Conservation (phyloP, 2,113 vertebrate genomes). For the Gadus macrocephalus region DNA sequence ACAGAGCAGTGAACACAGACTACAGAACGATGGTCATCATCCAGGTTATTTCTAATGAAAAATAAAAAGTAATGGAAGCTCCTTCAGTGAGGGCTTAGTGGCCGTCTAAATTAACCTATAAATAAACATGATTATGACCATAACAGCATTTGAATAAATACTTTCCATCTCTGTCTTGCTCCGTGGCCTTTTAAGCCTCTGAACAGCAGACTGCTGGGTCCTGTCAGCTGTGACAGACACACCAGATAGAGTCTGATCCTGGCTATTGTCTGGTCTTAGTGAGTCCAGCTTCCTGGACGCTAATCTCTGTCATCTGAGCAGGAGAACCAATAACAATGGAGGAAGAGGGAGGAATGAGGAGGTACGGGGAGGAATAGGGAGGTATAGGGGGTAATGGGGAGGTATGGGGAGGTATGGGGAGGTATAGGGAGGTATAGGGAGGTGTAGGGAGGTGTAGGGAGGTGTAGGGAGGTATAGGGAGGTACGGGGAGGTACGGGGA, state of each 20-base stretch:
- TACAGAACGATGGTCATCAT: too few relatives aligned
- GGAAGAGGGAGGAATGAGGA: constrained; percentile 47
- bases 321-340: constrained; percentile 66
- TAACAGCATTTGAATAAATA: too few relatives aligned
- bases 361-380: constrained; percentile 42
- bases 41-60: too few relatives aligned
- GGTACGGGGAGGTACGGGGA: too few relatives aligned
- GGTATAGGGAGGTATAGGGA: too few relatives aligned
- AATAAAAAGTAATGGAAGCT: too few relatives aligned
- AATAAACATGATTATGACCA: too few relatives aligned
- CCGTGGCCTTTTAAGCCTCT: neutral
- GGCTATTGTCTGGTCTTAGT: constrained; percentile 63
- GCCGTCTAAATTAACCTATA: too few relatives aligned
- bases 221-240: constrained; percentile 25
- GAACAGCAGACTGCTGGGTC: neutral
- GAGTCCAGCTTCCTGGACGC: constrained; percentile 69
- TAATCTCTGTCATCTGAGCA: constrained; percentile 65
- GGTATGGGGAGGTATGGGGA: constrained; percentile 26
- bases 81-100: too few relatives aligned
- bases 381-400: constrained; percentile 65
- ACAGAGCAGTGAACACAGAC: too few relatives aligned
- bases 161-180: neutral
- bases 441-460: too few relatives aligned
- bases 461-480: too few relatives aligned
- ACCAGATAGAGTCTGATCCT: constrained; percentile 47